Percentiles rank a stretch among this genome's conserved stretches.
phyloP scores from a whole-genome alignment of 2,797 vertebrate species.

The Coreius guichenoti region DNA sequence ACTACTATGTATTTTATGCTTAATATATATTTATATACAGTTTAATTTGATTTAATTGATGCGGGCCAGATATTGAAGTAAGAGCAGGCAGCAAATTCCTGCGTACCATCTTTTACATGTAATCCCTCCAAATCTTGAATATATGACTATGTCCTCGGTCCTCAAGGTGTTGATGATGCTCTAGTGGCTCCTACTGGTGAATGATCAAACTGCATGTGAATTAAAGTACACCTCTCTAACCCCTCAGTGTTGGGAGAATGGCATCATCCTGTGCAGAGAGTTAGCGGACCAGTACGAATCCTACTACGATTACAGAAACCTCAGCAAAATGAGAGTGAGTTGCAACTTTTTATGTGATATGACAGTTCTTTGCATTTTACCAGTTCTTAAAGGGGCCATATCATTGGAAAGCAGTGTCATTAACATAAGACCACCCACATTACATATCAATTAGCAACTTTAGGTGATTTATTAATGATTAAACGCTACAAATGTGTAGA shows the following conservation, averaged over 20 bases:
- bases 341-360: not conserved
- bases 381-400: not conserved
- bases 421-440: not conserved
- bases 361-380: not conserved
- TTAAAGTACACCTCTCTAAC: constrained; percentile 14
- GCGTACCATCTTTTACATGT: not conserved
- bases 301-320: constrained; percentile 98
- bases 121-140: not conserved
- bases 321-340: constrained; percentile 98
- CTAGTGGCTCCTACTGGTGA: constrained; percentile 72
- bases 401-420: not conserved
- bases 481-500: not conserved
- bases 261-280: constrained; percentile 96
- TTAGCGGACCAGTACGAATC: constrained; percentile 97
- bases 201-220: constrained; percentile 15
- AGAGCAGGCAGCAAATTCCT: not conserved
- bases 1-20: no score
- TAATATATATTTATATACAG: no score
- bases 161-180: constrained; percentile 30
- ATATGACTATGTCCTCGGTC: no score
- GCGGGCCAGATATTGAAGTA: not conserved
- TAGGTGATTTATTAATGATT: not conserved
- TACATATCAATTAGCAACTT: not conserved
- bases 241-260: constrained; percentile 98
- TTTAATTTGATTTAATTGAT: not conserved